These are phyloP conservation scores for Ecliptopera silaceata DNA, from an alignment of 2,888 invertebrate genomes.

Conservation along the genomic window DNA sequence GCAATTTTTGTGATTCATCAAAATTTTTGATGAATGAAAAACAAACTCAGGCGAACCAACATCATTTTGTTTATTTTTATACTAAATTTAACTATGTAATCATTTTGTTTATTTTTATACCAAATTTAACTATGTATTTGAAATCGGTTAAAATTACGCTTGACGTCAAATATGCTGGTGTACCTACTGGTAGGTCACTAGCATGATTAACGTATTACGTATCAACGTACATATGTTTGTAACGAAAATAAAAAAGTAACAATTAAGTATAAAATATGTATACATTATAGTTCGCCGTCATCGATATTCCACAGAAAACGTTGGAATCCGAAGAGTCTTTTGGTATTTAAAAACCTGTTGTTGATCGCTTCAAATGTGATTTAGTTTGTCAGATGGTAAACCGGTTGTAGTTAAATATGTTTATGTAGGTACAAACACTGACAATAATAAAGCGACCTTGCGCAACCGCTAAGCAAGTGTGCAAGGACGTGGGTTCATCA, in stretches of 20 bases:
- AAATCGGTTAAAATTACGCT: too few species aligned
- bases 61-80: too few species aligned
- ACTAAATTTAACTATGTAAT: too few species aligned
- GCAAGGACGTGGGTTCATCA: slow-evolving; percentile 19
- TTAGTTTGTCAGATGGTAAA: slow-evolving; percentile 27
- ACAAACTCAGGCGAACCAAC: too few species aligned
- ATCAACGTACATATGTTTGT: too few species aligned
- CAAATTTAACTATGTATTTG: too few species aligned
- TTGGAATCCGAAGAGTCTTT: slow-evolving; percentile 10
- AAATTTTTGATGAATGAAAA: too few species aligned
- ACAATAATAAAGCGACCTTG: slow-evolving; percentile 28
- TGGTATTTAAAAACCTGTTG: slow-evolving; percentile 30
- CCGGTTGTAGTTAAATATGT: slow-evolving; percentile 32
- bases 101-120: too few species aligned
- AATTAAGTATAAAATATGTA: slow-evolving; percentile 29
- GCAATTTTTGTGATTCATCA: too few species aligned
- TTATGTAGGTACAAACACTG: slow-evolving; percentile 30
- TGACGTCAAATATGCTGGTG: too few species aligned
- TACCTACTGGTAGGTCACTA: too few species aligned
- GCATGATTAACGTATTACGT: too few species aligned
- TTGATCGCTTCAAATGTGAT: slow-evolving; percentile 11
- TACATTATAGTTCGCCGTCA: slow-evolving; percentile 28
- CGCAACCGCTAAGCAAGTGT: slow-evolving; percentile 24
- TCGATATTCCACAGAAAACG: slow-evolving; percentile 5
- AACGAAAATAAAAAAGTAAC: slow-evolving; percentile 25